A percentile compares a stretch with the other conserved stretches of the same genome.
These are phyloP conservation scores for Drosophila mayri DNA, from an alignment of 1,140 invertebrate species.

Conservation along the genomic window DNA sequence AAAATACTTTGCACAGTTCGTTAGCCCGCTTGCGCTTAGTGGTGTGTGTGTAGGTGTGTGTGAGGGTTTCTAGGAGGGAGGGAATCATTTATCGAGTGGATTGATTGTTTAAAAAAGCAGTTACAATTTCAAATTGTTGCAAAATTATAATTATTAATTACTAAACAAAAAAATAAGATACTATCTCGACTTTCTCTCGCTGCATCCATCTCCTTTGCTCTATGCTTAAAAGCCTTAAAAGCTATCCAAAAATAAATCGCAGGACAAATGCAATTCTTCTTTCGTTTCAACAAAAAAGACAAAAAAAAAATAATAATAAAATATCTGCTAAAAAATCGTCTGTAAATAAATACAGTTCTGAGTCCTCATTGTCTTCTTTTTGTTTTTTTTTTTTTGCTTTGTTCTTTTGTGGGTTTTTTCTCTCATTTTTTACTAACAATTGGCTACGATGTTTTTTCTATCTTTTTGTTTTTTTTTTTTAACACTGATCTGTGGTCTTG, in stretches of 20 bases:
- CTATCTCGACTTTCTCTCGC: background rate
- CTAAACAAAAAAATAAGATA: constrained; percentile 34
- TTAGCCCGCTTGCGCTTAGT: constrained; percentile 40
- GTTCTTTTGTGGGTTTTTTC: constrained; percentile 24
- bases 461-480: constrained; percentile 4
- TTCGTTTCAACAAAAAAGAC: constrained; percentile 25
- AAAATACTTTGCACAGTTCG: constrained; percentile 65
- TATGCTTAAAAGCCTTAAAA: constrained; percentile 25
- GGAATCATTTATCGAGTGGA: constrained; percentile 40
- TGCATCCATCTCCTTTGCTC: constrained; percentile 9
- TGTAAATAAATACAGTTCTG: constrained; percentile 56
- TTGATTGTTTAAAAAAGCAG: constrained; percentile 36
- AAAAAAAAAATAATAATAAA: constrained; percentile 13
- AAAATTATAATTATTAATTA: constrained; percentile 47
- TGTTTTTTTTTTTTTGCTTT: constrained; percentile 12
- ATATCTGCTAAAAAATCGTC: constrained; percentile 17
- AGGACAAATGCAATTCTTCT: constrained; percentile 7
- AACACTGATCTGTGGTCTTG: constrained; percentile 23
- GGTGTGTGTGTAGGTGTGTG: constrained; percentile 19
- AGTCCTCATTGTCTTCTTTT: constrained; percentile 31
- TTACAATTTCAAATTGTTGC: constrained; percentile 66
- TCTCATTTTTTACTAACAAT: constrained; percentile 39
- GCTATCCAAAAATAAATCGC: constrained; percentile 39
- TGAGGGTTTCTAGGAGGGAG: constrained; percentile 4
- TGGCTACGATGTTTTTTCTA: constrained; percentile 18